Conservation (phyloP, 1,140 invertebrate species). For the Vollenhovia emeryi region DNA sequence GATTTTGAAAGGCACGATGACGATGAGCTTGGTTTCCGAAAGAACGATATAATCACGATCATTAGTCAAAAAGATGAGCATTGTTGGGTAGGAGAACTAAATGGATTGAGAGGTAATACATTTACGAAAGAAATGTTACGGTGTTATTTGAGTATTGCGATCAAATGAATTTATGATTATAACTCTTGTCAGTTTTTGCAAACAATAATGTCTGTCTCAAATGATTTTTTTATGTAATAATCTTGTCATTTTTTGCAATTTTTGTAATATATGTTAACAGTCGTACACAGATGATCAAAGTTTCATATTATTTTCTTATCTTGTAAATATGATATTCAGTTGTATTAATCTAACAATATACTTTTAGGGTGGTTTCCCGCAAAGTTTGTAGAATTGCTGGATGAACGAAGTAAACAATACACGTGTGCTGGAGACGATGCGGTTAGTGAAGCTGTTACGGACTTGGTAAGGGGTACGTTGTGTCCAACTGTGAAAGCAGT, state of each 20-base stretch:
- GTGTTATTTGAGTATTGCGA: neutral
- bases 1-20: conserved; percentile 99
- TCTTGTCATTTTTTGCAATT: neutral
- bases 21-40: conserved; percentile 98
- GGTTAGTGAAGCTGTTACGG: conserved; percentile 97
- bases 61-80: conserved; percentile 99
- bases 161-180: neutral
- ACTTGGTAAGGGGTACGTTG: conserved; percentile 97
- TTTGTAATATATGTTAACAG: neutral
- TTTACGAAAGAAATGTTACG: conserved; percentile 15
- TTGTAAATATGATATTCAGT: neutral
- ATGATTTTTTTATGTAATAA: neutral
- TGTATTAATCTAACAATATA: conserved; percentile 11
- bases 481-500: conserved; percentile 98
- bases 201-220: neutral
- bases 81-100: conserved; percentile 99
- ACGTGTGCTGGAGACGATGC: conserved; percentile 98
- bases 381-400: conserved; percentile 98
- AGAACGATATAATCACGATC: conserved; percentile 99
- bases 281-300: neutral
- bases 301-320: conserved; percentile 32
- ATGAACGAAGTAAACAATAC: conserved; percentile 98
- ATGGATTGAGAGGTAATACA: conserved; percentile 93
- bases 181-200: neutral
- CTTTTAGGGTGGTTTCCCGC: conserved; percentile 98